phyloP scores from a whole-genome alignment of 2,888 invertebrate species.

The Spilarctia lutea region DNA sequence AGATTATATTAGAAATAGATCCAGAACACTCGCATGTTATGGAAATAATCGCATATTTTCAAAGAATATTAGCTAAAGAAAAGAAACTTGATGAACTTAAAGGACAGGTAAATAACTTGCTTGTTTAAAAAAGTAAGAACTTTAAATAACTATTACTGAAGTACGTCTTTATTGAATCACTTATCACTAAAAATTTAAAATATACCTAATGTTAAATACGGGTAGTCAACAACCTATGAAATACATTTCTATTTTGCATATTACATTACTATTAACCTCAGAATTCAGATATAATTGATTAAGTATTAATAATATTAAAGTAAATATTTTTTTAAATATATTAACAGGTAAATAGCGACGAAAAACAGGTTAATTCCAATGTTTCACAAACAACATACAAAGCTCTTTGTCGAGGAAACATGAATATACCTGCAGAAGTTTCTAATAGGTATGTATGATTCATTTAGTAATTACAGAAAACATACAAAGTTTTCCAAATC shows the following conservation, averaged over 20 bases:
- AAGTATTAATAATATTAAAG: neutral
- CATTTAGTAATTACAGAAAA: neutral
- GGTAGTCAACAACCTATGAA: too few species aligned
- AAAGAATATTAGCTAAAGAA: conserved; percentile 9
- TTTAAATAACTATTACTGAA: neutral
- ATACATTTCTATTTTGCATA: neutral
- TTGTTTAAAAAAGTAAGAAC: neutral
- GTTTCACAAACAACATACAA: neutral
- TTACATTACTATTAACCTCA: neutral
- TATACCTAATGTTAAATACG: too few species aligned
- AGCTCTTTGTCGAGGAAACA: conserved; percentile 92
- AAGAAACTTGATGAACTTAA: neutral
- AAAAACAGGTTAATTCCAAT: neutral
- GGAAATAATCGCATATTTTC: conserved; percentile 9
- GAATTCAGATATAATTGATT: too few species aligned
- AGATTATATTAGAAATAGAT: conserved; percentile 9
- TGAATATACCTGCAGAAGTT: conserved; percentile 75
- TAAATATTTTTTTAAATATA: neutral
- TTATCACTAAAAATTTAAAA: too few species aligned
- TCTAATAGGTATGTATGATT: conserved; percentile 61
- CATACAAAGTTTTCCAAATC: neutral
- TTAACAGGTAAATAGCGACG: neutral
- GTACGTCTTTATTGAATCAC: neutral
- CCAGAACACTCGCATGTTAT: conserved; percentile 4
- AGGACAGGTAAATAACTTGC: neutral